These are phyloP conservation scores for Ichneumoninae sp. DNA, from an alignment of 2,888 invertebrate species.

Conservation along the genomic window DNA sequence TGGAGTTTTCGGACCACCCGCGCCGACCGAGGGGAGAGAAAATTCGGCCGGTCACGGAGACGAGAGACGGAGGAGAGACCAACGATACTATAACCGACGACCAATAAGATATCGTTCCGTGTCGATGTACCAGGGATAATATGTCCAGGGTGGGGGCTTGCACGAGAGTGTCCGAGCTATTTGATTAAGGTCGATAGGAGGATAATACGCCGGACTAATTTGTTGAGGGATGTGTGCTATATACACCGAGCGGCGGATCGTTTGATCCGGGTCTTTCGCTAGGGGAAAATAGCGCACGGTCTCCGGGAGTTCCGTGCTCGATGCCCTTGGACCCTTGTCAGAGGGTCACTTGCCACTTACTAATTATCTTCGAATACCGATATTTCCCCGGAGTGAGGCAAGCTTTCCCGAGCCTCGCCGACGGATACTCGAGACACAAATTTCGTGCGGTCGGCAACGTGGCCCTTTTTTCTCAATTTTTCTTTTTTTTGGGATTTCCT, in stretches of 20 bases:
- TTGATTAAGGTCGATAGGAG: slow-evolving; percentile 70
- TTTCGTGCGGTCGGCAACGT: background rate
- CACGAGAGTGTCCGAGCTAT: slow-evolving; percentile 61
- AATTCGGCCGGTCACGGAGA: slow-evolving; percentile 54
- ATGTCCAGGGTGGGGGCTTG: slow-evolving; percentile 44
- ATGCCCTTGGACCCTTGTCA: slow-evolving; percentile 17
- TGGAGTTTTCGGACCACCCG: slow-evolving; percentile 40
- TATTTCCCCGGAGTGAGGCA: background rate
- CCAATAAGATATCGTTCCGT: slow-evolving; percentile 66
- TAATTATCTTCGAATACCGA: slow-evolving; percentile 51
- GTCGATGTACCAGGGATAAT: slow-evolving; percentile 65
- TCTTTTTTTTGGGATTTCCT: background rate
- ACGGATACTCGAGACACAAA: background rate
- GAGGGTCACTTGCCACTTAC: slow-evolving; percentile 26
- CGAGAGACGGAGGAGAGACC: background rate
- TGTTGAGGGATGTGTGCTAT: slow-evolving; percentile 56
- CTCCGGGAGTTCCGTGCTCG: background rate
- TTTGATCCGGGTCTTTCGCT: slow-evolving; percentile 43
- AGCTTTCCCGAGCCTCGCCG: background rate
- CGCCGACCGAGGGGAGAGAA: slow-evolving; percentile 27
- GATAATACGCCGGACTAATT: slow-evolving; percentile 69
- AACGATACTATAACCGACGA: slow-evolving; percentile 43
- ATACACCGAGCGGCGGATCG: slow-evolving; percentile 26
- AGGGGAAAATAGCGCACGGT: slow-evolving; percentile 15
- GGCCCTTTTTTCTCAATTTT: background rate